Base-by-base conservation (phyloP, 2,888 invertebrate genomes). In the Calameuta filiformis region DNA sequence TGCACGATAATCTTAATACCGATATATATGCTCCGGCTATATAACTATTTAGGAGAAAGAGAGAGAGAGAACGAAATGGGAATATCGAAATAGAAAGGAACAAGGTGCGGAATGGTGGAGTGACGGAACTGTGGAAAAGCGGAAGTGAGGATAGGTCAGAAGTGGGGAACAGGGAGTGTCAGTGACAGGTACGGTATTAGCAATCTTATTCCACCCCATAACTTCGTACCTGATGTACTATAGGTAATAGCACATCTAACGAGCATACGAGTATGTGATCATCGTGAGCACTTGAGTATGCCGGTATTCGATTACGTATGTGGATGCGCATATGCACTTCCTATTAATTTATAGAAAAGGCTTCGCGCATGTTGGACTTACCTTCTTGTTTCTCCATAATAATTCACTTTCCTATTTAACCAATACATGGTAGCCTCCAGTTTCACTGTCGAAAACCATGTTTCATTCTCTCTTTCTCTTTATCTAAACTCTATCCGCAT, bases 181-280 rank as follows among this genome's bases (percentile, higher is more conserved):
- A 56, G 85, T 89, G 89, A 88, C 88, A 89, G 88, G 81, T 81
- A 78, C 79, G 78, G 85, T 87, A 88, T 88, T 88, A 88, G 83
- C 86, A 87, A 87, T 88, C 85, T 85, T 82, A 82, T 84, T 83
- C 74, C 79, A 69, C 35, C 30, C 35, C 35, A 56, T 56, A 56
- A 56, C 23, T 23, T 56, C 56, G 23, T 56, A 56, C 56, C 23
- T 23, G 56, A 56, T 23, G 56, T 23, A 23, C 56, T 23, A 23
- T 56, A 56, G 23, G 15, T 23, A 56, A 4, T 23, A 23, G 23
- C 9, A 23, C 23, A 56, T 56, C 23, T 56, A 56, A 56, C 56
- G 23, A 23, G 56, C 23, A 9, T 23, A 56, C 56, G 56, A 56
- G 23, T 56, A 56, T 56, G 23, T 23, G 56, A 56, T 56, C 56